Evolutionary conservation across 2,888 invertebrate genomes (phyloP).

Genomic region (Macrophya alboannulata): DNA sequence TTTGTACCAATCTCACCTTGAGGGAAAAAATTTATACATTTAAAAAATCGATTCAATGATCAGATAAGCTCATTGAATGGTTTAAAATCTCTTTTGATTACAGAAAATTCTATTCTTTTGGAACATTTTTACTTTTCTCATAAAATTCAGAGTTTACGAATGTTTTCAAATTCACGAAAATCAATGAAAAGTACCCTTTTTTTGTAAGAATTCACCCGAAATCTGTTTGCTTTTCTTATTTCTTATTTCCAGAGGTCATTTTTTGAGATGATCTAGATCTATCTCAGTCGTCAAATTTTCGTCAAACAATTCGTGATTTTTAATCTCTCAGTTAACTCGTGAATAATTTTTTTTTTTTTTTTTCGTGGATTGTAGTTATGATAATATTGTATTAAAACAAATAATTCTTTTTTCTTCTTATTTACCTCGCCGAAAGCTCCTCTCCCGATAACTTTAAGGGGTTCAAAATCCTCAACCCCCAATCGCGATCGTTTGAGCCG

Average conservation of each 20-base stretch:
- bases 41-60: background rate
- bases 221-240: background rate
- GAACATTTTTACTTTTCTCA: too few species aligned
- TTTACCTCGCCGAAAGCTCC: slow-evolving; percentile 93
- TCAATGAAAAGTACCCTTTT: too few species aligned
- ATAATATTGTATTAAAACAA: too few species aligned
- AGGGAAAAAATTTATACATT: slow-evolving; percentile 52
- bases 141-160: too few species aligned
- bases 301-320: too few species aligned
- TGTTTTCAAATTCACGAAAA: background rate
- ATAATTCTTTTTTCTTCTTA: background rate
- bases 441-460: slow-evolving; percentile 97
- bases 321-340: too few species aligned
- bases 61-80: background rate
- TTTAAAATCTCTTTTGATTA: background rate
- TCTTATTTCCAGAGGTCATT: background rate
- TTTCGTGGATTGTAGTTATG: background rate
- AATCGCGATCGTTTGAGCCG: slow-evolving; percentile 97
- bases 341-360: background rate
- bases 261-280: too few species aligned
- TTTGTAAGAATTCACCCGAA: too few species aligned
- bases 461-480: slow-evolving; percentile 99
- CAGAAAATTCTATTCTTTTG: background rate
- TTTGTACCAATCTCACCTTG: slow-evolving; percentile 97
- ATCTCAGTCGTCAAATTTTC: too few species aligned